Conservation (phyloP, 2,888 invertebrate genomes). For the Oasisia sp. region DNA sequence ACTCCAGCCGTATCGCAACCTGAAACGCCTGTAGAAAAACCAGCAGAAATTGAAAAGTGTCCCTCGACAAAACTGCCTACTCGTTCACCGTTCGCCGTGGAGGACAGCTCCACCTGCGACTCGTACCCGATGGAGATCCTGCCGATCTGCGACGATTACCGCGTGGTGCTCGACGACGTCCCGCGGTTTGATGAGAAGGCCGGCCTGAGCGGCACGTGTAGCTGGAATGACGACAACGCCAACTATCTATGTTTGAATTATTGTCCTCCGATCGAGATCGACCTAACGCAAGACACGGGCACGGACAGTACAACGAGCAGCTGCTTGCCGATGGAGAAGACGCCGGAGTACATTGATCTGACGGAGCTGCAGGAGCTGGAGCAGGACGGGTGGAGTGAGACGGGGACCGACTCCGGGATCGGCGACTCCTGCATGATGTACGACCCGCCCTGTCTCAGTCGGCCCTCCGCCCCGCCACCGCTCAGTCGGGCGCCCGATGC, state of each 20-base stretch:
- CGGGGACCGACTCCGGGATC: background rate
- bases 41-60: background rate
- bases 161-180: background rate
- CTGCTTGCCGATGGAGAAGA: background rate
- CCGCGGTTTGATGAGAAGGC: background rate
- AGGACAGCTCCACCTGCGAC: background rate
- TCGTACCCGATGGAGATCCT: background rate
- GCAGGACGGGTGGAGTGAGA: background rate
- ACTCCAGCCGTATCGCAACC: background rate
- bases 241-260: background rate
- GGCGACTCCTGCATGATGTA: background rate
- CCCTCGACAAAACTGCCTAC: background rate
- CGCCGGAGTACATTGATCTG: background rate
- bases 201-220: background rate
- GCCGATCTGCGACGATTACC: background rate
- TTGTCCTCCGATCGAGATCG: background rate
- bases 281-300: background rate
- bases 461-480: background rate
- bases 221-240: background rate
- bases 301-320: background rate
- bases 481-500: background rate
- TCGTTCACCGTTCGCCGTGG: background rate
- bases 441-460: background rate
- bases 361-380: background rate
- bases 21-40: background rate